Evolutionary conservation across 2,113 vertebrate genomes (phyloP).

Genomic region (Laterallus jamaicensis): DNA sequence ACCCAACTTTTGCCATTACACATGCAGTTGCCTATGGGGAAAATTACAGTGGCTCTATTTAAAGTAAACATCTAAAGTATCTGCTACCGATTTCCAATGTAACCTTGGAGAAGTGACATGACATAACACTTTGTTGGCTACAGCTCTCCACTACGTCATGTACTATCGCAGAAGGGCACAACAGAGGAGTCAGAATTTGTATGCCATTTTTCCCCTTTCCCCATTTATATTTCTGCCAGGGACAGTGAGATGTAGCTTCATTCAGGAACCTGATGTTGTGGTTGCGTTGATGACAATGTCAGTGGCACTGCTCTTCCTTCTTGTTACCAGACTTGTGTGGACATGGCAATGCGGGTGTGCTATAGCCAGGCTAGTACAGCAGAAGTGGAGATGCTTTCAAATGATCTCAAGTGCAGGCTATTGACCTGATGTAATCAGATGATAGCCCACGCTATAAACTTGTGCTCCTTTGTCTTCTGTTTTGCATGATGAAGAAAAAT

Average conservation of each 20-base stretch:
- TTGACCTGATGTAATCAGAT: neutral
- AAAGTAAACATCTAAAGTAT: slow-evolving; percentile 49
- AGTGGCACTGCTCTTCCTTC: neutral
- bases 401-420: neutral
- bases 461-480: neutral
- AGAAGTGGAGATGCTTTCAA: neutral
- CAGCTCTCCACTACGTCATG: neutral
- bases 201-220: neutral
- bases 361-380: neutral
- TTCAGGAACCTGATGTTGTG: neutral
- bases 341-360: neutral
- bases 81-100: slow-evolving; percentile 39
- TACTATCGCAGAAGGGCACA: neutral
- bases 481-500: neutral
- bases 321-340: neutral
- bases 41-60: slow-evolving; percentile 59
- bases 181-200: neutral
- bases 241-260: neutral
- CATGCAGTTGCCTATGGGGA: slow-evolving; percentile 58
- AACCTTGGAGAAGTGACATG: slow-evolving; percentile 59
- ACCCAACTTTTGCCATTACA: slow-evolving; percentile 50
- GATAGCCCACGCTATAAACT: neutral
- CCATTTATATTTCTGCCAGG: neutral
- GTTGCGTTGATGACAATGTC: neutral
- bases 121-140: neutral